Percentiles rank a stretch among this genome's conserved stretches.
Conservation (phyloP, 1,140 invertebrate genomes). For the Aplysia californica region DNA sequence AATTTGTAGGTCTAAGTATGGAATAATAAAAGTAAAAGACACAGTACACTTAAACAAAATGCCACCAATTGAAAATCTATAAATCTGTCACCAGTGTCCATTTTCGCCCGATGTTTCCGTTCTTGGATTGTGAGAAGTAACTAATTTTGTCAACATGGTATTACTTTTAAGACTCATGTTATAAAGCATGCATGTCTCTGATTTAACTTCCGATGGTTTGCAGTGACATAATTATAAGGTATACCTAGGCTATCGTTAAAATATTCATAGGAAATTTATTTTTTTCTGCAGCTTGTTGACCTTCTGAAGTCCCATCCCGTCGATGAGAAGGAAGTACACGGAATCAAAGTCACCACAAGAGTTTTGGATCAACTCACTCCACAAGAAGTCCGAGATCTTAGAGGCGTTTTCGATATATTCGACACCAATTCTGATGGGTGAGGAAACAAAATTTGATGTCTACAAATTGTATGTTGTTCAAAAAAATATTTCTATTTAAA, state of each 20-base stretch:
- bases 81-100: too few species aligned
- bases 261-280: not conserved
- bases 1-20: too few species aligned
- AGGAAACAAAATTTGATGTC: too few species aligned
- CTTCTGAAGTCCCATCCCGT: conserved; percentile 58
- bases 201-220: not conserved
- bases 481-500: too few species aligned
- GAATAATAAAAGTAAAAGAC: too few species aligned
- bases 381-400: conserved; percentile 62
- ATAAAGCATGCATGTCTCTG: not conserved
- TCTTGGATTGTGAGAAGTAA: not conserved
- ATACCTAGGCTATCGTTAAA: not conserved
- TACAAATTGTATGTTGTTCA: too few species aligned
- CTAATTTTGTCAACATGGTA: not conserved
- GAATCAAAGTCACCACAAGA: conserved; percentile 58
- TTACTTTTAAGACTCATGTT: not conserved
- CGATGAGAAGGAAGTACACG: conserved; percentile 61
- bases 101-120: too few species aligned
- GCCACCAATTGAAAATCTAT: too few species aligned
- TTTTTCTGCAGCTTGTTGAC: conserved; percentile 56
- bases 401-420: conserved; percentile 63
- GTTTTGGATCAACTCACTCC: conserved; percentile 59
- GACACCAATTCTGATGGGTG: conserved; percentile 63
- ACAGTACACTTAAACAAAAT: too few species aligned
- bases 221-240: not conserved